Percentiles rank a stretch among this genome's conserved stretches.
phyloP scores from a whole-genome alignment of 2,113 vertebrate genomes.

The Microcebus jonahi region DNA sequence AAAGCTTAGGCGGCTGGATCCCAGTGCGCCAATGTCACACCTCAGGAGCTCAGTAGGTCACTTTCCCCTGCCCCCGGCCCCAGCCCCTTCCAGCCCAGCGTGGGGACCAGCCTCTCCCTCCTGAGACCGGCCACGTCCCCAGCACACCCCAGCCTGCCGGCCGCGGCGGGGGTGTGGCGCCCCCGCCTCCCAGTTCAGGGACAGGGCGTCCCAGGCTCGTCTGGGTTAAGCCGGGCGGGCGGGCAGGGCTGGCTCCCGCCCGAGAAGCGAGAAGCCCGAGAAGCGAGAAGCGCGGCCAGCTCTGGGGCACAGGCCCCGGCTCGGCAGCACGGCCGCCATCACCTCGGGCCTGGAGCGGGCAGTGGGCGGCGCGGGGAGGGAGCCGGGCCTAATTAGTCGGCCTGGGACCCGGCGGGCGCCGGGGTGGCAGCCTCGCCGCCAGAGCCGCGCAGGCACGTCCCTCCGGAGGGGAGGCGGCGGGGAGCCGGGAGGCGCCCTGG shows the following conservation, averaged over 20 bases:
- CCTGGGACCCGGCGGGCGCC: conserved; percentile 74
- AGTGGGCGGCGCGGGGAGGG: conserved; percentile 49
- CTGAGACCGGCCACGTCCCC: too few relatives aligned
- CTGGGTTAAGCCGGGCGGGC: conserved; percentile 58
- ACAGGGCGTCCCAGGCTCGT: neutral
- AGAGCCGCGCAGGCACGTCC: conserved; percentile 59
- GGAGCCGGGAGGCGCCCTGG: conserved; percentile 58
- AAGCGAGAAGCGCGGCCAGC: conserved; percentile 62
- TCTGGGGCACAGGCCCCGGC: conserved; percentile 69
- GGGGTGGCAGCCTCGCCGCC: conserved; percentile 51
- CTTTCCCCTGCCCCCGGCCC: neutral
- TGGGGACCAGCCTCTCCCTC: neutral
- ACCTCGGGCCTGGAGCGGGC: conserved; percentile 73
- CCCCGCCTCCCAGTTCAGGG: neutral
- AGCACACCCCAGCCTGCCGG: neutral
- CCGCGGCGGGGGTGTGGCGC: neutral
- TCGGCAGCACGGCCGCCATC: conserved; percentile 73
- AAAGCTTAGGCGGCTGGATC: neutral
- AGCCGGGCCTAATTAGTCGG: conserved; percentile 76
- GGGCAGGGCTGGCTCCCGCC: conserved; percentile 47
- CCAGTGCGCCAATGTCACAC: neutral
- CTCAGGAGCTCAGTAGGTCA: neutral
- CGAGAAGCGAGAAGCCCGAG: too few relatives aligned
- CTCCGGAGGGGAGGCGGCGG: conserved; percentile 36
- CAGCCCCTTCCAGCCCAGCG: neutral